These are phyloP conservation scores for Pomacea canaliculata DNA, from an alignment of 2,888 invertebrate species.

Conservation along the genomic window DNA sequence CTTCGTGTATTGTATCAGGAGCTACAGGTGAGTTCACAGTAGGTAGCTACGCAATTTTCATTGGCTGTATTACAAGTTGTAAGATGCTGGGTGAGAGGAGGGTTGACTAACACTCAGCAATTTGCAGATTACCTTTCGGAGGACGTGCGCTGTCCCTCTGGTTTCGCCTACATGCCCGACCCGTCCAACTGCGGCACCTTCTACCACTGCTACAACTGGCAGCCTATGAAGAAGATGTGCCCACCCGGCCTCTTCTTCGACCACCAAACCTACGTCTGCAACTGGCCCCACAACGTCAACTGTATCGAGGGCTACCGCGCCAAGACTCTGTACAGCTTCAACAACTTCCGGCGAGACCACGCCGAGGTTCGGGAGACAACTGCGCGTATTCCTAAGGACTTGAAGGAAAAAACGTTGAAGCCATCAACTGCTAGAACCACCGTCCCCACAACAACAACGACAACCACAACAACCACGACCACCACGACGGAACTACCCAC, in stretches of 20 bases:
- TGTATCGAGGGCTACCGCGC: constrained; percentile 34
- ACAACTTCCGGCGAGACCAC: constrained; percentile 10
- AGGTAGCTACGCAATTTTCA: no score
- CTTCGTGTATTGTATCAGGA: no score
- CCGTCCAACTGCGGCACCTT: constrained; percentile 32
- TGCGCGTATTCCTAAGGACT: background rate
- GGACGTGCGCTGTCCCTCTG: constrained; percentile 24
- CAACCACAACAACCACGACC: background rate
- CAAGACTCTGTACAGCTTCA: constrained; percentile 25
- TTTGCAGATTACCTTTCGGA: background rate
- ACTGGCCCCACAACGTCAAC: constrained; percentile 38
- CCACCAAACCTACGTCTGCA: constrained; percentile 31
- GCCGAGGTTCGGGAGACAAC: background rate
- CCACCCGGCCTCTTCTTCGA: constrained; percentile 32
- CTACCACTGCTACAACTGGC: constrained; percentile 40
- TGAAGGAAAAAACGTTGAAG: background rate
- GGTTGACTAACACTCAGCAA: no score
- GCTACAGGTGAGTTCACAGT: no score
- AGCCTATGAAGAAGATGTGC: constrained; percentile 27
- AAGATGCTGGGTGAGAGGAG: no score
- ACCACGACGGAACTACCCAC: background rate
- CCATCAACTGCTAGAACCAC: background rate
- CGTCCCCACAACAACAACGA: background rate
- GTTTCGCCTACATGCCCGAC: constrained; percentile 34
- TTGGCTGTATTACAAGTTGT: no score